Percentiles rank a stretch among this genome's conserved stretches.
Conservation (phyloP, 2,888 invertebrate genomes). For the Apamea sordens region DNA sequence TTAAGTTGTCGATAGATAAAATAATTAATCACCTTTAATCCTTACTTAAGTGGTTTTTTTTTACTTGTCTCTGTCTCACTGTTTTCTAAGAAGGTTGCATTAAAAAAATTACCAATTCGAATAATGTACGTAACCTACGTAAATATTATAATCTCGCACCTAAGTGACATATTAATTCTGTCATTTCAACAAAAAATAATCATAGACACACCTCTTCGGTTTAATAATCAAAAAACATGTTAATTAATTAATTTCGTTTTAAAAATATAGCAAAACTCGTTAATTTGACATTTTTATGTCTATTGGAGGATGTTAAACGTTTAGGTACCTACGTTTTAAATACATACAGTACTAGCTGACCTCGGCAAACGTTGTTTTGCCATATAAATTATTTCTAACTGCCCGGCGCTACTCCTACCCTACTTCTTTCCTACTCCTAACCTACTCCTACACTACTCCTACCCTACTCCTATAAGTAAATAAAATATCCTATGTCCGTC, state of each 20-base stretch:
- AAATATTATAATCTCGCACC: conserved; percentile 3
- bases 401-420: no score
- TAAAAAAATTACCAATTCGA: background rate
- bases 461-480: no score
- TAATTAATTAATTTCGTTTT: conserved; percentile 6
- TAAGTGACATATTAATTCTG: conserved; percentile 1
- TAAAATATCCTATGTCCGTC: no score
- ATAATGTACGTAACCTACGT: background rate
- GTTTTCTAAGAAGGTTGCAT: background rate
- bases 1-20: background rate
- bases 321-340: background rate
- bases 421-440: no score
- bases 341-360: background rate
- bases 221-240: background rate
- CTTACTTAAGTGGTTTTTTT: background rate
- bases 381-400: no score
- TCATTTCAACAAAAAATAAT: conserved; percentile 1
- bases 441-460: no score
- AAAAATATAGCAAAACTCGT: background rate
- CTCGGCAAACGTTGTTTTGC: no score
- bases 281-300: conserved; percentile 1
- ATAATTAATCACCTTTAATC: background rate
- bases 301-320: background rate
- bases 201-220: background rate
- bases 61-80: no score